Conservation (phyloP, 2,797 vertebrate species). For the Chrosomus eos region DNA sequence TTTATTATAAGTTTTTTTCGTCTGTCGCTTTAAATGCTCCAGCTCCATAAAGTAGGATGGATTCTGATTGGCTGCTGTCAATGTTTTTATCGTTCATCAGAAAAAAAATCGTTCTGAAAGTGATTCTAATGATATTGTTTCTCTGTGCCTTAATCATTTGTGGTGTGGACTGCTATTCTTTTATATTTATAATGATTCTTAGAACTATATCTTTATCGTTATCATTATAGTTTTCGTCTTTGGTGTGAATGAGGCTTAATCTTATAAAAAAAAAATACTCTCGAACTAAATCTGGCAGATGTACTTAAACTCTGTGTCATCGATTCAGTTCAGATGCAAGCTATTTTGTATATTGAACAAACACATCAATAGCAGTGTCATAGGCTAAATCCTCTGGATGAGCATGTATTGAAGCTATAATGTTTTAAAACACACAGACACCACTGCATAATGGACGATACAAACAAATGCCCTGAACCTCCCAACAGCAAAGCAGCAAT, state of each 20-base stretch:
- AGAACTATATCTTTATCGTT: neutral
- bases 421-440: neutral
- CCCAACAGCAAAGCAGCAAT: neutral
- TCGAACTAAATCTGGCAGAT: neutral
- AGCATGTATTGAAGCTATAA: neutral
- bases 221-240: neutral
- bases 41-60: neutral
- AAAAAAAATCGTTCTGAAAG: neutral
- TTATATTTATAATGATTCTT: neutral
- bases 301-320: neutral
- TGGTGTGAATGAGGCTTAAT: neutral
- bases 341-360: neutral
- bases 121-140: neutral
- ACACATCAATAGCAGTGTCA: neutral
- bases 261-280: neutral
- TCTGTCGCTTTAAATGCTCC: neutral
- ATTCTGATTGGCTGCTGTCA: neutral
- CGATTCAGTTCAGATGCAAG: neutral
- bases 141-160: neutral
- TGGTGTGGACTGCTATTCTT: neutral
- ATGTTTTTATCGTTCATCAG: neutral
- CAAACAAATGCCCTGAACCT: neutral
- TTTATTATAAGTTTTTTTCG: neutral
- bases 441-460: constrained; percentile 14
- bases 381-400: neutral